Evolutionary conservation across 2,888 invertebrate species (phyloP), one percentile per base, ranked within the genome.

Genomic region (Morinoia aosen): DNA sequence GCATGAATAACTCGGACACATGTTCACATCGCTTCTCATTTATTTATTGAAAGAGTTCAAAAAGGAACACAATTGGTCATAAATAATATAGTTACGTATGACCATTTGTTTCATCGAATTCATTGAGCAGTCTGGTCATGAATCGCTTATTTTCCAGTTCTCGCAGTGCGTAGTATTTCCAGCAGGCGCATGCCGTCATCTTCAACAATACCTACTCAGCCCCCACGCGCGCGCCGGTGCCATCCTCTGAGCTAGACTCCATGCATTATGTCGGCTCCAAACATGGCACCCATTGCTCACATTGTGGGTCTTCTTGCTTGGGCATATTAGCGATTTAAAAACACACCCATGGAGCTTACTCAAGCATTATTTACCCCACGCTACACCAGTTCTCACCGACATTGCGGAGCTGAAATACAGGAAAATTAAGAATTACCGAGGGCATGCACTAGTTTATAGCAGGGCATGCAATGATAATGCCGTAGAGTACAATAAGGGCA

Each of bases 231-330:
- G 25, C 76, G 25, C 76, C 76, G 19, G 76, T 76, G 33, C 76
- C 76, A 25, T 76, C 76, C 76, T 76, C 76, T 33, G 76, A 25
- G 76, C 33, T 19, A 8, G 76, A 76, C 76, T 33, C 76, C 76
- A 76, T 76, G 76, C 25, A 76, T 76, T 76, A 76, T 76, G 33
- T 76, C 76, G 76, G 1, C 76, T 61, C 76, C 76, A 76, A 76
- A 76, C 76, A 76, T 33, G 76, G 76, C 76, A 76, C 76, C 76
- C 76, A 76, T 76, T 76, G 76, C 76, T 76, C 76, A 76, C 76
- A 33, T 3, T 76, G 76, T 76, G 76, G 76, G 76, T 76, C 76
- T 33, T 76, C 76, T 25, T 33, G 76, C 76, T 76, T 19, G 76
- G 76, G 76, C 76, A 76, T 76, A 33, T 33, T 76, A 76, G 76